Conservation (phyloP, 2,797 vertebrate genomes). For the Trematomus bernacchii region DNA sequence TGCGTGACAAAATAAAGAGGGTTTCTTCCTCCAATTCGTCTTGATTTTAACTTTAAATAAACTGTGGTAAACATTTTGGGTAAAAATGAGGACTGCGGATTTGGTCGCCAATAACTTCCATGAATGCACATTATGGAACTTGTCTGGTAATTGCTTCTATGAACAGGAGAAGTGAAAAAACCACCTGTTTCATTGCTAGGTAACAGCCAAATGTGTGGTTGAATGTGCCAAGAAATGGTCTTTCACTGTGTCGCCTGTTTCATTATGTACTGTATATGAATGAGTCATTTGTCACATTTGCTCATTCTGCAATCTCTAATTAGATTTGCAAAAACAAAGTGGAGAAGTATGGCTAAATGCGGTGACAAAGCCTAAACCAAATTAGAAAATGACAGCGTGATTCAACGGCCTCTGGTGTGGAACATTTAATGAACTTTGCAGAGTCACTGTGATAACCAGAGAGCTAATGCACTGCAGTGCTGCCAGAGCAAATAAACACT, state of each 20-base stretch:
- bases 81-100: not conserved
- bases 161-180: not conserved
- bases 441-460: slow-evolving; percentile 63
- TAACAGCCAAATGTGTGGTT: not conserved
- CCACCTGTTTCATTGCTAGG: not conserved
- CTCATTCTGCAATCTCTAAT: slow-evolving; percentile 64
- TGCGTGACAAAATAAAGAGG: too few species aligned
- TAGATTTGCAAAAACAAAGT: slow-evolving; percentile 71
- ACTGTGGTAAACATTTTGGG: not conserved
- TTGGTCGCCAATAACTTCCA: not conserved
- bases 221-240: slow-evolving; percentile 13
- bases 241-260: slow-evolving; percentile 37
- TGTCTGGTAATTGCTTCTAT: not conserved
- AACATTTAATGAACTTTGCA: slow-evolving; percentile 75
- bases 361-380: slow-evolving; percentile 58
- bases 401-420: slow-evolving; percentile 69
- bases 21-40: too few species aligned
- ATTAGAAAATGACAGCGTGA: slow-evolving; percentile 74
- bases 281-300: slow-evolving; percentile 56
- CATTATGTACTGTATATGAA: slow-evolving; percentile 45
- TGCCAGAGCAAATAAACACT: slow-evolving; percentile 58
- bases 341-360: slow-evolving; percentile 63
- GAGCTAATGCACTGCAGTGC: slow-evolving; percentile 38
- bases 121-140: not conserved
- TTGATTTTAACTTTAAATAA: not conserved